Percentiles rank a stretch among this genome's conserved stretches.
Evolutionary conservation across 2,797 vertebrate species (phyloP).

Genomic region (Tadarida brasiliensis): DNA sequence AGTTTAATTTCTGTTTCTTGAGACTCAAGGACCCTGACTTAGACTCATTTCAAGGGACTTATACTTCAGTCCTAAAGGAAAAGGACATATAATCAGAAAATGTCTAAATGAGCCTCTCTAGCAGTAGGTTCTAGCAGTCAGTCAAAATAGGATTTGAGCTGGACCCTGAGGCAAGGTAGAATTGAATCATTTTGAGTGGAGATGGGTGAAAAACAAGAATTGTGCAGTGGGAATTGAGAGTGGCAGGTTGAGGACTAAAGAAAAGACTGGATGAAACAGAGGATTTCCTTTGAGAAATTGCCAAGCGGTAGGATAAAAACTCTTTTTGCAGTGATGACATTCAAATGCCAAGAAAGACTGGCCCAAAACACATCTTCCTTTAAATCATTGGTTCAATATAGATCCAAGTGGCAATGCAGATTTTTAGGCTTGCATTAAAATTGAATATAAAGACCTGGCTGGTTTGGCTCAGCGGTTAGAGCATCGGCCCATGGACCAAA

Average conservation of each 20-base stretch:
- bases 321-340: not conserved
- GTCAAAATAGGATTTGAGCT: slow-evolving; percentile 20
- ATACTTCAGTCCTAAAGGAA: slow-evolving; percentile 18
- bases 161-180: not conserved
- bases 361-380: not conserved
- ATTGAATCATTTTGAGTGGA: not conserved
- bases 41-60: not conserved
- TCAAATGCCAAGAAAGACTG: not conserved
- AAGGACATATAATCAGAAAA: not conserved
- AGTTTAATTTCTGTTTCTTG: not conserved
- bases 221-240: not conserved
- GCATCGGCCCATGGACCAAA: too few species aligned
- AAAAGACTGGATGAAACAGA: not conserved
- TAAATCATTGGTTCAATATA: not conserved
- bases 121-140: not conserved
- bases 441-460: not conserved
- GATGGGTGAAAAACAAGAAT: not conserved
- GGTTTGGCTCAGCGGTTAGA: too few species aligned
- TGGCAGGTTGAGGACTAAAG: not conserved
- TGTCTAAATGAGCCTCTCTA: not conserved
- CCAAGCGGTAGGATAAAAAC: not conserved
- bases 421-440: not conserved
- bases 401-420: not conserved
- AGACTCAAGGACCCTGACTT: not conserved
- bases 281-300: not conserved